phyloP scores from a whole-genome alignment of 2,888 invertebrate genomes.

The Auanema freiburgensis region DNA sequence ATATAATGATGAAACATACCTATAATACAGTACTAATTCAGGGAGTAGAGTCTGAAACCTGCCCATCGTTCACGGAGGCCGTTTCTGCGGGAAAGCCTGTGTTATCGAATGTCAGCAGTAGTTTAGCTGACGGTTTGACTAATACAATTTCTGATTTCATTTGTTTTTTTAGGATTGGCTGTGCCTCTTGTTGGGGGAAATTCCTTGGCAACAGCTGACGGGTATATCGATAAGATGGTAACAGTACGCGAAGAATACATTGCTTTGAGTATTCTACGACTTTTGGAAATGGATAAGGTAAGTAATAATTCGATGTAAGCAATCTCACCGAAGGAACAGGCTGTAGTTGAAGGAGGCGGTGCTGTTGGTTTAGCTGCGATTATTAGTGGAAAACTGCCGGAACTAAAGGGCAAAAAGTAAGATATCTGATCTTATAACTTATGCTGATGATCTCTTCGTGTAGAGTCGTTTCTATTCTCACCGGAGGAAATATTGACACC shows the following conservation, averaged over 20 bases:
- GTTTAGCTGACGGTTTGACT: constrained; percentile 78
- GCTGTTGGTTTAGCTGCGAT: constrained; percentile 81
- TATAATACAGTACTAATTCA: too few species aligned
- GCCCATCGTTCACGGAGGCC: constrained; percentile 81
- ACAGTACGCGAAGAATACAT: constrained; percentile 67
- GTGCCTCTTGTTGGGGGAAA: constrained; percentile 86
- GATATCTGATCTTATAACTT: not conserved
- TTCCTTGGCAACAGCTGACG: constrained; percentile 77
- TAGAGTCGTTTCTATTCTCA: constrained; percentile 68
- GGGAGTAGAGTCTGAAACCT: constrained; percentile 89
- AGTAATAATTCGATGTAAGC: constrained; percentile 72
- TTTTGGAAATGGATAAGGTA: constrained; percentile 65
- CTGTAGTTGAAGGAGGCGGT: constrained; percentile 88
- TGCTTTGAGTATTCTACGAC: constrained; percentile 68
- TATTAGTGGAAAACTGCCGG: constrained; percentile 79
- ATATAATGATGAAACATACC: too few species aligned
- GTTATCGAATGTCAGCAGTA: constrained; percentile 74
- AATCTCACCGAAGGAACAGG: constrained; percentile 66
- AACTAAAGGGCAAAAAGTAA: constrained; percentile 75
- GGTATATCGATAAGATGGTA: constrained; percentile 73
- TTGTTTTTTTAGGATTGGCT: constrained; percentile 71
- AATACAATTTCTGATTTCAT: not conserved
- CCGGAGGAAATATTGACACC: constrained; percentile 70
- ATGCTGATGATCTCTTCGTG: constrained; percentile 13
- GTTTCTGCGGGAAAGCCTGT: constrained; percentile 75